Conservation (phyloP, 2,797 vertebrate genomes). For the Tinamus major region DNA sequence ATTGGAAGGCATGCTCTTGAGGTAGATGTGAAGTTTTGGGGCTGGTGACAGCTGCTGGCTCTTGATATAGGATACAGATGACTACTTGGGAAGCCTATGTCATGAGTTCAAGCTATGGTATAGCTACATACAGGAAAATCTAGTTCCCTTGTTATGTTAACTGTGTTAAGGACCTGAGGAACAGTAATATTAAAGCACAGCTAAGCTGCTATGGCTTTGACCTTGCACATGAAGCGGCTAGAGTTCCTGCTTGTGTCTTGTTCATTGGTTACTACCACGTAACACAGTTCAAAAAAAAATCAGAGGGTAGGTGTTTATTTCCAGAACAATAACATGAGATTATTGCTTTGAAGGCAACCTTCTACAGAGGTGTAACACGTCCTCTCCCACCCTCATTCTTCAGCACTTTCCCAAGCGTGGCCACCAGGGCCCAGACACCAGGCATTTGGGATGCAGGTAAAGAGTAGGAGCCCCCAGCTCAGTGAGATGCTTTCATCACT, state of each 20-base stretch:
- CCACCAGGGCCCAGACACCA: constrained; percentile 25
- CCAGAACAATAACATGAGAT: background rate
- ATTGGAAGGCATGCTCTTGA: background rate
- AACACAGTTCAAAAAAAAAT: background rate
- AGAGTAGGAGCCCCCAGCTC: background rate
- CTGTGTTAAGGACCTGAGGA: background rate
- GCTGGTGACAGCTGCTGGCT: background rate
- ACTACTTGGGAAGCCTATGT: background rate
- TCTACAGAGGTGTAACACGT: background rate
- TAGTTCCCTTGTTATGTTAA: background rate
- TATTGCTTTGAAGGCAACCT: background rate
- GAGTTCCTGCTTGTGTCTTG: background rate
- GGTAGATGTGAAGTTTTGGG: fast-evolving
- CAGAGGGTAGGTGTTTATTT: background rate
- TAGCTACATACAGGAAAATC: background rate
- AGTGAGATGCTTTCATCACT: background rate
- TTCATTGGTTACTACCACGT: background rate
- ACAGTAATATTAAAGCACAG: background rate
- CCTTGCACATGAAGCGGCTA: background rate
- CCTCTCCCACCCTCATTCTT: background rate
- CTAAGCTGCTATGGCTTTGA: background rate
- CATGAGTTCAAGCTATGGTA: background rate
- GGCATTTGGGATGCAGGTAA: background rate
- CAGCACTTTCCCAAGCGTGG: background rate
- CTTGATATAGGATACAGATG: background rate